Conservation (phyloP, 1,140 invertebrate species). For the Matsumurasca onukii region DNA sequence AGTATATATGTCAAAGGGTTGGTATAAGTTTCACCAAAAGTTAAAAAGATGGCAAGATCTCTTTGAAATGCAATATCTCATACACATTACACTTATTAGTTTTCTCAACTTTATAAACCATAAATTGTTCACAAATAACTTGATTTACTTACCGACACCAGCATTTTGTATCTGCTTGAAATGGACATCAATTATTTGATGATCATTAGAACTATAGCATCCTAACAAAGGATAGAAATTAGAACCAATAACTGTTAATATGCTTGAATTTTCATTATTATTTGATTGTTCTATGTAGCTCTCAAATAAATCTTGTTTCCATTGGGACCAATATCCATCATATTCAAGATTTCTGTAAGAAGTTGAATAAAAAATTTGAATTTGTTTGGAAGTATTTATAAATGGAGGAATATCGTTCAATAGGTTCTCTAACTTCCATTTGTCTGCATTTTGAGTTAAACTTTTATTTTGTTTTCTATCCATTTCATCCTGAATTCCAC, state of each 20-base stretch:
- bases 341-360: constrained; percentile 52
- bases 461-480: constrained; percentile 38
- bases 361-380: constrained; percentile 55
- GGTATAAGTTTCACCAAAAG: too few species aligned
- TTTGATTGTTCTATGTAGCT: constrained; percentile 51
- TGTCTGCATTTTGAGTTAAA: constrained; percentile 36
- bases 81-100: too few species aligned
- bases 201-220: constrained; percentile 54
- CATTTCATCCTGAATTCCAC: constrained; percentile 37
- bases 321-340: constrained; percentile 52
- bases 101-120: too few species aligned
- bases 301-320: constrained; percentile 49
- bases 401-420: not conserved
- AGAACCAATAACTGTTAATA: constrained; percentile 51
- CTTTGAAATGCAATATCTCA: too few species aligned
- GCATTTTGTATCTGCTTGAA: constrained; percentile 51
- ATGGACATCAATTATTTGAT: constrained; percentile 50
- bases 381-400: constrained; percentile 50
- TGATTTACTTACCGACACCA: constrained; percentile 48
- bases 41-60: too few species aligned
- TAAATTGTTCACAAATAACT: too few species aligned
- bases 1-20: too few species aligned
- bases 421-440: constrained; percentile 31
- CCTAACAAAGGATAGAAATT: constrained; percentile 53
- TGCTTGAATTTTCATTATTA: too few species aligned